Percentiles rank a stretch among this genome's conserved stretches.
Evolutionary conservation across 1,140 invertebrate species (phyloP).

Genomic region (Conopomorpha cramerella): DNA sequence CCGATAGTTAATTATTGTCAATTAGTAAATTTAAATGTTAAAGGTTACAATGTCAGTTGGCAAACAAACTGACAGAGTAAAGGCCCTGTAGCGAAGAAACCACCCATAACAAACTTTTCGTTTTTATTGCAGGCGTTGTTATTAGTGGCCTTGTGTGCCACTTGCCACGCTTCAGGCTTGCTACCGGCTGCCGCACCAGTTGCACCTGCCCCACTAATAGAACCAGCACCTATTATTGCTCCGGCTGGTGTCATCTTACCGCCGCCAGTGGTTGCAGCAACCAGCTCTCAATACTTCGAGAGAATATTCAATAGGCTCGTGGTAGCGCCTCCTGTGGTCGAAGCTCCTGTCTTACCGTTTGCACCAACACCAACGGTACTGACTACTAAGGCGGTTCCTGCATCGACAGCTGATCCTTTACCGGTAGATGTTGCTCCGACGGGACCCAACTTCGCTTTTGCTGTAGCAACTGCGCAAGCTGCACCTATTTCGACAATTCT

Average conservation of each 20-base stretch:
- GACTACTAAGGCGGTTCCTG: too few relatives aligned
- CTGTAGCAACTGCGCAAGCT: constrained; percentile 40
- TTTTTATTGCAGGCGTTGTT: constrained; percentile 27
- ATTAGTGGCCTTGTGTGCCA: constrained; percentile 17
- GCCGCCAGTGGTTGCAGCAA: constrained; percentile 62
- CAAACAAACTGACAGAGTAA: too few relatives aligned
- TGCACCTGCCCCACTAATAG: neutral
- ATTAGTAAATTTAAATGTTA: too few relatives aligned
- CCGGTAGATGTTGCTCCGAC: neutral
- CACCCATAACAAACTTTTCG: too few relatives aligned
- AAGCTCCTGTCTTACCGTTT: constrained; percentile 20
- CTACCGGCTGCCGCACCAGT: constrained; percentile 1
- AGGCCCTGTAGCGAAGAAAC: too few relatives aligned
- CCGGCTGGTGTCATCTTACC: too few relatives aligned
- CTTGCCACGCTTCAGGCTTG: constrained; percentile 23
- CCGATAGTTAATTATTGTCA: too few relatives aligned
- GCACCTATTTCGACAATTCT: constrained; percentile 42
- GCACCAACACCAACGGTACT: constrained; percentile 1
- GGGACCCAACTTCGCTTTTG: constrained; percentile 17
- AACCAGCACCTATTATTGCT: too few relatives aligned
- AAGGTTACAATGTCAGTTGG: too few relatives aligned
- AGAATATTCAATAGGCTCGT: constrained; percentile 66
- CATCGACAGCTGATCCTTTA: constrained; percentile 2
- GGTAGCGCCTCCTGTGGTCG: constrained; percentile 16
- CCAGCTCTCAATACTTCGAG: constrained; percentile 68